Base-by-base conservation (phyloP, 2,797 vertebrate genomes). In the Botia almorhae region DNA sequence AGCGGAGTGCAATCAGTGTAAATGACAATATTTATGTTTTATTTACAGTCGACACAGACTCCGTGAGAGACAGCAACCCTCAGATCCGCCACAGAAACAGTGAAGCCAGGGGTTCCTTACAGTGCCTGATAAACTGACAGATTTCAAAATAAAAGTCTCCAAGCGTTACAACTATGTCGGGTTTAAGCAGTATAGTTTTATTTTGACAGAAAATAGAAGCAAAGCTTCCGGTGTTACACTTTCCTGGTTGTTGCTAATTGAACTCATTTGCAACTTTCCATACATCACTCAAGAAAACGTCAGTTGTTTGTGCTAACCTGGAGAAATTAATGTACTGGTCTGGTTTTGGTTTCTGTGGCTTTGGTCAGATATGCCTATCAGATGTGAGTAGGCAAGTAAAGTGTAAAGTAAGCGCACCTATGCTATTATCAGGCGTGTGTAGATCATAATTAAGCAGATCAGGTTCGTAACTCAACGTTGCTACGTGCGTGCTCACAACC, bases 291-390 rank as follows among this genome's bases (percentile, higher is more conserved):
- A 7, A 33, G 7, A 60, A 21, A 69, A 10, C 21, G 55, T 7
- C 1, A 23, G n/a, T 12, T 60, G 2, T 7, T 17, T 17, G 29
- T 17, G 76, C 53, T 17, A 5, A 26, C 16, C 26, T 17, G 21
- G 0, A 19, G 0, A 26, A 17, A 4, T 69, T 16, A 63, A 88
- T 89, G 33, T 0, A 16, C 0, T 98, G 97, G 96, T 93, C 96
- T 67, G 94, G 90, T 0, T 96, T 97, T 36, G 97, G 97, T 0
- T 96, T 96, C 70, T 93, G 94, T 64, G 93, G 92, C 0, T 94
- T 94, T 51, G 95, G 93, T 55, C 95, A 96, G 87, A 94, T 94
- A 68, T 1, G 17, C 8, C 68, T 21, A 1, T 74, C 17, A 56
- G 77, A 29, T 17, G 46, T 63, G 5, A 13, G 19, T 17, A 16